Evolutionary conservation across 2,113 vertebrate genomes (phyloP), one percentile per base, ranked within the genome.

Genomic region (Cichladusa arquata): DNA sequence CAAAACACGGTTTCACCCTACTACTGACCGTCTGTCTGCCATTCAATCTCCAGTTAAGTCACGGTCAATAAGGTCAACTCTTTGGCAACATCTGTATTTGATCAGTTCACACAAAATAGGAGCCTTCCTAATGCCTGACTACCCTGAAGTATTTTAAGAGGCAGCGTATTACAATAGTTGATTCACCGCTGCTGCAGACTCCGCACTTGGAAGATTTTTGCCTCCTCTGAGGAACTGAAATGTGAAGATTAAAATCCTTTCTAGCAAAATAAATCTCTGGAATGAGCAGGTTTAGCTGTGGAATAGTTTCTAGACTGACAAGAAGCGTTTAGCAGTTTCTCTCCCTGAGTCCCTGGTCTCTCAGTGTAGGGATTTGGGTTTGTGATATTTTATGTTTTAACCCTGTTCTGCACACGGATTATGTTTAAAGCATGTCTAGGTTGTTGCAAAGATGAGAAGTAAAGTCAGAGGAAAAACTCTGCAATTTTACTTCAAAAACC

Each of bases 11-110:
- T 96, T 98, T 98, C 97, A 94, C 95, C 95, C 97, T 92, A 95
- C 97, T 93, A 96, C 98, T 97, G 97, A 97, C 97, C 86, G 96
- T 97, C 98, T 98, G 98, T 98, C 98, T 98, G 98, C 98, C 98
- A 98, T 98, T 98, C 98, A 97, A 93, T 98, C 97, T 97, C 94
- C 92, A 97, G 96, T 95, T 97, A 97, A 98, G 98, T 98, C 97
- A 92, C 91, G 95, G 98, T 97, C 97, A 97, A 95, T 93, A 96
- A 97, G 98, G 98, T 99, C 98, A 98, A 18, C 95, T 97, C 97
- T 96, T 96, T 97, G 95, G 96, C 92, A 98, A 99, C 99, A 99
- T 99, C 99, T 99, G 99, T 97, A 98, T 98, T 98, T 99, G 98
- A 99, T 99, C 98, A 98, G 97, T 98, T 97, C 96, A 97, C 96